A percentile compares a stretch with the other conserved stretches of the same genome.
Evolutionary conservation across 2,113 vertebrate genomes (phyloP).

Genomic region (Stegostoma tigrinum): DNA sequence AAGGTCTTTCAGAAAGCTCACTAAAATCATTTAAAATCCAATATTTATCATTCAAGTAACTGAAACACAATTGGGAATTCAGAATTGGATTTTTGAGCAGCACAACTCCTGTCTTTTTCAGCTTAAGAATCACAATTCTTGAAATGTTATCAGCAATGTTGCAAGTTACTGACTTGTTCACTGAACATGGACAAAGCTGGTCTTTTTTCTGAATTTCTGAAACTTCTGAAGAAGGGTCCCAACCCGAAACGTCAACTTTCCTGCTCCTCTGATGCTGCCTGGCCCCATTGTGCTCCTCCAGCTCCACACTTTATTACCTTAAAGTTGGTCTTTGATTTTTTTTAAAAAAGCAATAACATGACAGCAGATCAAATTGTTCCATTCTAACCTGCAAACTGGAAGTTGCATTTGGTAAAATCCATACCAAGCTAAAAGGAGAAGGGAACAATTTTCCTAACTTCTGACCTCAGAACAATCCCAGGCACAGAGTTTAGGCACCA

Average conservation of each 20-base stretch:
- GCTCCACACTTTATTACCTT: no score
- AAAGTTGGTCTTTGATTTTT: no score
- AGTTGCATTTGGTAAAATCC: not conserved
- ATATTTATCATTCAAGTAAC: conserved; percentile 43
- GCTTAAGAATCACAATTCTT: not conserved
- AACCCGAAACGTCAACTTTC: no score
- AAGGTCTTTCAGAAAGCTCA: conserved; percentile 43
- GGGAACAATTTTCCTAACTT: not conserved
- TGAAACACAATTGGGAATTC: not conserved
- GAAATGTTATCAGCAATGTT: not conserved
- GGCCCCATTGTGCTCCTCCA: no score
- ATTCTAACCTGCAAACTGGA: not conserved
- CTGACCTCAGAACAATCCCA: not conserved
- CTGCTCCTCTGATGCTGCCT: no score
- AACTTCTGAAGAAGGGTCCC: no score
- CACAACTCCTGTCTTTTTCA: conserved; percentile 42
- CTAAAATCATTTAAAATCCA: conserved; percentile 50
- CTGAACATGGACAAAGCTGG: not conserved
- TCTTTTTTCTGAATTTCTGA: no score
- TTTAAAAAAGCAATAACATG: not conserved
- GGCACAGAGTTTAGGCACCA: not conserved
- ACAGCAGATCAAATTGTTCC: not conserved
- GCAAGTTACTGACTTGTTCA: not conserved
- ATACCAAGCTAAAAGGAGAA: not conserved
- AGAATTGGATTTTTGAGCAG: conserved; percentile 49